Base-by-base conservation (phyloP, 1,140 invertebrate species). In the Pseudomyrmex pallidus region DNA sequence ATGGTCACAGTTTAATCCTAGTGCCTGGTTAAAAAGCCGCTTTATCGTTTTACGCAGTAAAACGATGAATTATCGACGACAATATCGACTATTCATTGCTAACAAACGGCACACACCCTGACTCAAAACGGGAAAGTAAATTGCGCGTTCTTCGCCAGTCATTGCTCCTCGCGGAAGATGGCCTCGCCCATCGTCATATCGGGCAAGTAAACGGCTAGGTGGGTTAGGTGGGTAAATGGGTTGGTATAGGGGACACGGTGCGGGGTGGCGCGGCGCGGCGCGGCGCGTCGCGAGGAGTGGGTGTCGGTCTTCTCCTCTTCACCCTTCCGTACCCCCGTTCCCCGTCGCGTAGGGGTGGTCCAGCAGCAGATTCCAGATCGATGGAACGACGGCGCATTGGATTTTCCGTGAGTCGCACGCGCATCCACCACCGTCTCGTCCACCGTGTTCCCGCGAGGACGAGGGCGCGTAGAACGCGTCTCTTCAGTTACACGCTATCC, bases 181-280 rank as follows among this genome's bases (percentile, higher is more conserved):
- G 76, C 76, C 76, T 80, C 66, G 66, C 66, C 76, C 76, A 80
- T 72, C 67, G 76, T 80, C 52, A 70, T 70, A 70, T 78, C 76
- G 44, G 76, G 76, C 44, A 15, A 48, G 52, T 35, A 57, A 57
- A 56, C 13, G 64, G 48, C 76, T 54, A 52, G 59, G 67, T 66
- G 94, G 93, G 94, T 93, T 95, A 95, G 95, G 94, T 94, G 95
- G 95, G 94, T 95, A 94, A 93, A 46, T 85, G 61, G 85, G 91
- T 93, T 91, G 89, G 89, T 92, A 74, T 35, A 35, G 35, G 68
- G 72, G 73, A 76, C 61, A 66, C 12, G 68, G 8, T 12, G 87
- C 57, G 57, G 35, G 5, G 35, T 20, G n/a, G 57, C n/a, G 57
- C 83, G 59, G 35, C 68, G 59, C n/a, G 62, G 15, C 25, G 35